Evolutionary conservation across 2,797 vertebrate species (phyloP).

Genomic region (Eptatretus atami): DNA sequence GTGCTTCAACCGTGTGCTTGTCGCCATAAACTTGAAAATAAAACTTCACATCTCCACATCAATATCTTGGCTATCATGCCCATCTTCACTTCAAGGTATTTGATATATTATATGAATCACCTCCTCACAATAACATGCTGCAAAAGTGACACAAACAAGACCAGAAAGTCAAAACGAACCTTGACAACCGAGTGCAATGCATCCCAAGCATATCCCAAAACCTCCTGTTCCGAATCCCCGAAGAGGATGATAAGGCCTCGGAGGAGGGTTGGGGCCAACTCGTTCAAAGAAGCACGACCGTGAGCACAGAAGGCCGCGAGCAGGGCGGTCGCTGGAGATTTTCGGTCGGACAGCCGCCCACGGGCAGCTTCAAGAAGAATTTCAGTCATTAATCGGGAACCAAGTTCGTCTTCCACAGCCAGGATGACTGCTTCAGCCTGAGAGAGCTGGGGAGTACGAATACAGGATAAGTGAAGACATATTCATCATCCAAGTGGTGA

Average conservation of each 20-base stretch:
- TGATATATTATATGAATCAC: no score
- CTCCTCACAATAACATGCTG: no score
- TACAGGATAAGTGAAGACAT: no score
- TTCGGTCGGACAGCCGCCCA: no score
- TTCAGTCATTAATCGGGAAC: conserved; percentile 73
- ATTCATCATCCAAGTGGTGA: no score
- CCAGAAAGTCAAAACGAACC: conserved; percentile 17
- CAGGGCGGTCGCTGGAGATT: conserved; percentile 27
- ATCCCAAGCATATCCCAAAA: conserved; percentile 82
- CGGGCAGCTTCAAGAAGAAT: conserved; percentile 62
- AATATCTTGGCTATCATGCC: no score
- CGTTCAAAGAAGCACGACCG: conserved; percentile 53
- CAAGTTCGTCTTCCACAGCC: conserved; percentile 67
- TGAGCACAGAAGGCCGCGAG: conserved; percentile 71
- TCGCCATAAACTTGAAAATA: no score
- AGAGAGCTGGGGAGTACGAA: no score
- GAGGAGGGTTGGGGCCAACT: conserved; percentile 42
- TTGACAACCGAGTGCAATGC: conserved; percentile 80
- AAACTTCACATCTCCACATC: no score
- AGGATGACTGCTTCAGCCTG: conserved; percentile 25
- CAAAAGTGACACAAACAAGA: no score
- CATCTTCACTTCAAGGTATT: no score
- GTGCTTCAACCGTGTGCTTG: no score
- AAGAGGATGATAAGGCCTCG: conserved; percentile 72
- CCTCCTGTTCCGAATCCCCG: conserved; percentile 43